Base-by-base conservation (phyloP, 2,797 vertebrate genomes). In the Eupleurogrammus muticus region DNA sequence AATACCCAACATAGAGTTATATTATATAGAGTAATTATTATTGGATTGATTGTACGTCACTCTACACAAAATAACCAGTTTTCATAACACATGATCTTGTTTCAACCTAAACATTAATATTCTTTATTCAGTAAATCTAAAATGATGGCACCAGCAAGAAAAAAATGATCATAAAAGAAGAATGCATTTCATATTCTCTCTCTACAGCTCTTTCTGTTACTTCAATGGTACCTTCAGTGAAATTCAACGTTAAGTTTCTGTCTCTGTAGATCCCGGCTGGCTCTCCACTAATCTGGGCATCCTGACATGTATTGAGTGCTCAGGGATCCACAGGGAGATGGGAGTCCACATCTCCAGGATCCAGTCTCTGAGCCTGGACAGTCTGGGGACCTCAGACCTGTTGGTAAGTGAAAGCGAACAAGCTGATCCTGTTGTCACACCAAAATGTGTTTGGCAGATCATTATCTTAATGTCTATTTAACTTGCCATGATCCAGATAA, bases 221-320 rank as follows among this genome's bases (percentile, higher is more conserved):
- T 28, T 51, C 0, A 4, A n/a, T 9, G 20, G 11, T 52, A 1
- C 8, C 11, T 9, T 54, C 13, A 46, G 5, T 46, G 9, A 46
- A 47, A 49, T 14, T 35, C 46, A 58, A 19, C 46, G 8, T 56
- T 16, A n/a, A n/a, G n/a, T 35, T 36, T 78, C 36, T 60, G 28
- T 74, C 8, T 74, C 46, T 80, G 10, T 55, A 97, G 96, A 95
- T 67, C 95, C 96, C 17, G 85, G 87, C 17, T 96, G 95, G 95
- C 89, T 96, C 56, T 96, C 95, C 1, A 93, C 94, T 74, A 96
- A 96, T 85, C 78, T 95, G 34, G 95, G 96, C 10, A 94, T 96
- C 84, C 90, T 96, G 71, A 95, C 94, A 7, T 96, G 96, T 68
- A 96, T 95, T 0, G 94, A 96, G 83, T 96, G 95, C 74, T 97